These are phyloP conservation scores for Epinephelus malabaricus DNA, from an alignment of 2,797 vertebrate species.

Conservation along the genomic window DNA sequence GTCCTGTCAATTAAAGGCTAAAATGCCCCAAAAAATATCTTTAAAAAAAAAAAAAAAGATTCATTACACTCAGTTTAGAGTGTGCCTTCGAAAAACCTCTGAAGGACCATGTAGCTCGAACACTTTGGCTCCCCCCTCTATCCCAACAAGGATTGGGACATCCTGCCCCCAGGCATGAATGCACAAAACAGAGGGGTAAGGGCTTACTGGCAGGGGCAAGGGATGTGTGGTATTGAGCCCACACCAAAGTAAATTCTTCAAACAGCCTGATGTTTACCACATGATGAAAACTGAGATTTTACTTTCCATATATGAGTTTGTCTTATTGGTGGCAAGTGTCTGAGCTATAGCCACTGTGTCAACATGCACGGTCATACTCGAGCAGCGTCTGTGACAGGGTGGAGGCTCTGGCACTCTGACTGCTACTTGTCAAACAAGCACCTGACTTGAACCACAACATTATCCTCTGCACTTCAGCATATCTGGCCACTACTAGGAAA, in stretches of 20 bases:
- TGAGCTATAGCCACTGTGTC: not conserved
- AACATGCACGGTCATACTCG: constrained; percentile 9
- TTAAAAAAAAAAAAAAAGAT: too few relatives aligned
- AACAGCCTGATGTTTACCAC: not conserved
- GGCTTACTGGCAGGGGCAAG: too few relatives aligned
- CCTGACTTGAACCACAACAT: not conserved
- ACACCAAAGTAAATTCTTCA: not conserved
- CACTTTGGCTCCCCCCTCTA: too few relatives aligned
- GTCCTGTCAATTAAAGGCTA: too few relatives aligned
- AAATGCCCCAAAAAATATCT: too few relatives aligned
- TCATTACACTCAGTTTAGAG: too few relatives aligned
- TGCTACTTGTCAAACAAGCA: constrained; percentile 2
- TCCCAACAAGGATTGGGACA: too few relatives aligned
- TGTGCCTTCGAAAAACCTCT: too few relatives aligned
- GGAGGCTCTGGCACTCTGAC: constrained; percentile 1
- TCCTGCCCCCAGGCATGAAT: too few relatives aligned
- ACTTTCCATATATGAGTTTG: constrained; percentile 2
- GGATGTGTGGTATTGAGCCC: not conserved
- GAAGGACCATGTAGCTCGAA: too few relatives aligned
- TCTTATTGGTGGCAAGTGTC: not conserved
- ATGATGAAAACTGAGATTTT: not conserved
- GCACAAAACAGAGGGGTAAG: too few relatives aligned
- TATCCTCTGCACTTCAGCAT: constrained; percentile 17
- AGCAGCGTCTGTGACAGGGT: not conserved
- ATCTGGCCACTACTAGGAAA: constrained; percentile 22